Evolutionary conservation across 2,113 vertebrate species (phyloP).

Genomic region (Rhinoderma darwinii): DNA sequence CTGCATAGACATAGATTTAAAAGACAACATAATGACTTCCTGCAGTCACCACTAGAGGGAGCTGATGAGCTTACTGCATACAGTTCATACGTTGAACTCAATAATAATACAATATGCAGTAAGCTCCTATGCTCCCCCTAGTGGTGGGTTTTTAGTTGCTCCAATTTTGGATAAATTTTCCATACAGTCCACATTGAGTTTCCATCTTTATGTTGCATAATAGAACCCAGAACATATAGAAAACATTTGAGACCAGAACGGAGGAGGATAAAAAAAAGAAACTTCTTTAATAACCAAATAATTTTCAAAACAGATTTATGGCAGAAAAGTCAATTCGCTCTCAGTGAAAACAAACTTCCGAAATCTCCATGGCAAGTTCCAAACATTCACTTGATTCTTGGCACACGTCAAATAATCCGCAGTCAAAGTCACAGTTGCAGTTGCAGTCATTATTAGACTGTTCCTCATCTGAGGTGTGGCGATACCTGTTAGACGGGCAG

Average conservation of each 20-base stretch:
- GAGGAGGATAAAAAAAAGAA: not conserved
- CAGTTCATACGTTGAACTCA: too few species aligned
- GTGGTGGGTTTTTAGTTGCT: not conserved
- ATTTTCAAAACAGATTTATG: not conserved
- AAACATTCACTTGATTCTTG: conserved; percentile 79
- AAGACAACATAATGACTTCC: too few species aligned
- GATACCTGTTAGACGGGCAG: conserved; percentile 77
- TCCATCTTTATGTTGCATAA: not conserved
- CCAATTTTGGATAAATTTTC: too few species aligned
- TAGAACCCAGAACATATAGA: not conserved
- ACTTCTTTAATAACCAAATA: conserved; percentile 8
- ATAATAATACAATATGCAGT: too few species aligned
- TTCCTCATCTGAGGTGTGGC: conserved; percentile 69
- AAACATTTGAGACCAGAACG: not conserved
- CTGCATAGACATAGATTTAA: too few species aligned
- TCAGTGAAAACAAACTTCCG: conserved; percentile 80
- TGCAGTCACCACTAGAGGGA: too few species aligned
- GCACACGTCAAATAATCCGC: conserved; percentile 78
- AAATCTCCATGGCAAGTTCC: conserved; percentile 82
- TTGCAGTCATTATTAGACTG: conserved; percentile 68
- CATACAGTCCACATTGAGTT: not conserved
- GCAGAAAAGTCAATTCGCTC: not conserved
- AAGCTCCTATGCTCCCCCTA: not conserved
- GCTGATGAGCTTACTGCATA: too few species aligned
- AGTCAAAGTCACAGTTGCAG: conserved; percentile 78